These are phyloP conservation scores for Melanotus villosus DNA, from an alignment of 2,888 invertebrate genomes.

Conservation along the genomic window DNA sequence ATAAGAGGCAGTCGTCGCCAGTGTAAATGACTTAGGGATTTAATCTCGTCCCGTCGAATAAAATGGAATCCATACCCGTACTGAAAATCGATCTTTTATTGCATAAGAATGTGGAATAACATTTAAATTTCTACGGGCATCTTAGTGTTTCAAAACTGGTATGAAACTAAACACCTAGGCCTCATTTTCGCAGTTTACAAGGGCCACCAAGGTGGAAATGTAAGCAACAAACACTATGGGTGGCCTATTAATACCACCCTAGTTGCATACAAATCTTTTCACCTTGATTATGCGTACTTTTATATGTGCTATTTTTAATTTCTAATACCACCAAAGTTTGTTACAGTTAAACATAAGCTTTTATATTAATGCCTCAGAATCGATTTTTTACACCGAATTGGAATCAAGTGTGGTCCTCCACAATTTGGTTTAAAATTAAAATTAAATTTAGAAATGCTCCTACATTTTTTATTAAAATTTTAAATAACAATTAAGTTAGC, in stretches of 20 bases:
- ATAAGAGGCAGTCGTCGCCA: neutral
- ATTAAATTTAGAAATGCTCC: too few species aligned
- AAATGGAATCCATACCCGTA: neutral
- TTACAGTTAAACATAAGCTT: too few species aligned
- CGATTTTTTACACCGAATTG: too few species aligned
- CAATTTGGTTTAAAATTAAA: too few species aligned
- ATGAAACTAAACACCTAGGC: slow-evolving; percentile 36
- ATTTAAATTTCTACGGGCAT: too few species aligned
- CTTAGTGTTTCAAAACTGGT: slow-evolving; percentile 3
- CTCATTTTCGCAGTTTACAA: slow-evolving; percentile 30
- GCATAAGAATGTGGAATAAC: slow-evolving; percentile 19
- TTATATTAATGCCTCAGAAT: too few species aligned
- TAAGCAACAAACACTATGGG: slow-evolving; percentile 25
- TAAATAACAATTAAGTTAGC: too few species aligned
- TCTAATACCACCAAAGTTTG: neutral
- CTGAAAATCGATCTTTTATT: slow-evolving; percentile 31
- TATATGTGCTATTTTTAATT: neutral
- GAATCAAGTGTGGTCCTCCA: too few species aligned
- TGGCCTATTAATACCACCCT: slow-evolving; percentile 36
- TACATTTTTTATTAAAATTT: too few species aligned
- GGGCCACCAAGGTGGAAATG: slow-evolving; percentile 40
- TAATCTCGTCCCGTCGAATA: neutral
- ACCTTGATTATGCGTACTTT: neutral
- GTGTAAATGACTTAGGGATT: neutral
- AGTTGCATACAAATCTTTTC: slow-evolving; percentile 5